Evolutionary conservation across 2,797 vertebrate genomes (phyloP), one percentile per base, ranked within the genome.

Genomic region (Aplochiton taeniatus): DNA sequence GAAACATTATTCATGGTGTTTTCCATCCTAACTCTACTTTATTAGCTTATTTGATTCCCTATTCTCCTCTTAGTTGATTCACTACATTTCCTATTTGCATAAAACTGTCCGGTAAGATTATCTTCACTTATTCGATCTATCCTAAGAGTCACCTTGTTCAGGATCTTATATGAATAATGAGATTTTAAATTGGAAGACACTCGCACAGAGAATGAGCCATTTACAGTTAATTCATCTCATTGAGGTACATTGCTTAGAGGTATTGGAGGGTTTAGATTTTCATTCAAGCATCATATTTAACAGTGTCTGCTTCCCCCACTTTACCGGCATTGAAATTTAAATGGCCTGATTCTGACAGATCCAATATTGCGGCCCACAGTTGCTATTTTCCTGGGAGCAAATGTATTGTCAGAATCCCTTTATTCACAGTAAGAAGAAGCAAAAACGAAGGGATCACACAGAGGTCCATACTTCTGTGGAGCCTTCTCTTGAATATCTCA

Each of bases 161-260:
- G 92, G 88, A 93, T 93, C 90, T 92, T 91, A 92, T 91, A 90
- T 87, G 91, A 93, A 93, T 93, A 93, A 93, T 93, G 92, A 93
- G 92, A 93, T 93, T 93, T 93, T 93, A 93, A 93, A 93, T 93
- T 93, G 91, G 91, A 90, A 93, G 91, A 93, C 92, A 93, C 90
- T 93, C 91, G 87, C 88, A 92, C 89, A 92, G 92, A 93, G 91
- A 92, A 90, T 88, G 90, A 93, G 86, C 89, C 90, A 90, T 93
- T 93, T 93, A 93, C 91, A 91, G 90, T 92, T 93, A 92, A 93
- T 93, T 93, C 91, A 92, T 92, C 92, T 92, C 90, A 92, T 91
- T 90, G 90, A 92, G 92, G 90, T 93, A 93, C 90, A 92, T 92
- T 92, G 91, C 91, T 93, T 93, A 92, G 91, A 93, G 91, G 91